Percentiles rank a stretch among this genome's conserved stretches.
These are phyloP conservation scores for Teinopalpus imperialis DNA, from an alignment of 2,888 invertebrate species.

Conservation along the genomic window DNA sequence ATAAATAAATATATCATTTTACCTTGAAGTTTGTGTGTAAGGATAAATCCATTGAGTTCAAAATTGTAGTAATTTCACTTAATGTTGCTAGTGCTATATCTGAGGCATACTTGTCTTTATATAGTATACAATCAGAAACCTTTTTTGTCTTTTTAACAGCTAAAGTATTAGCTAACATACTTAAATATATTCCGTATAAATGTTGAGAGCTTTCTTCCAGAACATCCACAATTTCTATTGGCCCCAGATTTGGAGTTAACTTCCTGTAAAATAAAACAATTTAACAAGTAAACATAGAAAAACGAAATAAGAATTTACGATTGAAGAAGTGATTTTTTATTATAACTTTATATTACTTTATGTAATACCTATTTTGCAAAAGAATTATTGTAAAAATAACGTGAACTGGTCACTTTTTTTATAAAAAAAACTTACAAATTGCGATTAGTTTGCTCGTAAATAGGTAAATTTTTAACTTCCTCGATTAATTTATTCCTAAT, in stretches of 20 bases:
- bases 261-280: too few relatives aligned
- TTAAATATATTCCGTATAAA: slow-evolving; percentile 64
- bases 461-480: slow-evolving; percentile 64
- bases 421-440: slow-evolving; percentile 20
- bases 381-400: too few relatives aligned
- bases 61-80: slow-evolving; percentile 57
- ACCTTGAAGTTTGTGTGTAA: slow-evolving; percentile 66
- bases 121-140: slow-evolving; percentile 55
- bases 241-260: slow-evolving; percentile 39
- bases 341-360: too few relatives aligned
- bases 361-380: too few relatives aligned
- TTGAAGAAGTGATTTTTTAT: too few relatives aligned
- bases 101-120: slow-evolving; percentile 69
- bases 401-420: too few relatives aligned
- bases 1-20: too few relatives aligned
- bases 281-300: too few relatives aligned
- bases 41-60: slow-evolving; percentile 66
- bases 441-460: slow-evolving; percentile 50
- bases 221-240: slow-evolving; percentile 59
- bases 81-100: slow-evolving; percentile 61
- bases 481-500: slow-evolving; percentile 57
- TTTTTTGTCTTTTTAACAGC: slow-evolving; percentile 60
- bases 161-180: slow-evolving; percentile 61
- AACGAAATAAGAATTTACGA: too few relatives aligned
- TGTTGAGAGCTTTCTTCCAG: slow-evolving; percentile 69